Evolutionary conservation across 2,797 vertebrate species (phyloP).

Genomic region (Hoplostethus mediterraneus): DNA sequence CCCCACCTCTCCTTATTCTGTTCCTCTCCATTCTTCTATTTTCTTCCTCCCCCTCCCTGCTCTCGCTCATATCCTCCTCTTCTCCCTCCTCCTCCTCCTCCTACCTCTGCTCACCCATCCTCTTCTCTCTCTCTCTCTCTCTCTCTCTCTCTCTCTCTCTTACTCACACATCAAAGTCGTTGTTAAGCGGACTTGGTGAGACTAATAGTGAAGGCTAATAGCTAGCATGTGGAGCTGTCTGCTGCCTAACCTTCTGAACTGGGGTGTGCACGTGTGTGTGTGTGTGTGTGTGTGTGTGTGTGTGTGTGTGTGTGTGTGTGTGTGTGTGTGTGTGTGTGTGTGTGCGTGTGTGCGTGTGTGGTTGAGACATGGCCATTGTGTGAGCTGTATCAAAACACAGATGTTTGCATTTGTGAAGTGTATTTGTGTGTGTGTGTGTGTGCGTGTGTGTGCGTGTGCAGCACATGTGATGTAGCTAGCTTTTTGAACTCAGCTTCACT

Average conservation of each 20-base stretch:
- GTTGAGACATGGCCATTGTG: neutral
- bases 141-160: slow-evolving; percentile 20
- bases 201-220: slow-evolving; percentile 69
- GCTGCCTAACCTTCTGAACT: slow-evolving; percentile 36
- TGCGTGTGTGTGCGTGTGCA: neutral
- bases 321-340: neutral
- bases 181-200: slow-evolving; percentile 67
- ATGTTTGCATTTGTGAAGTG: neutral
- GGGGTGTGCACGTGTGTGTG: slow-evolving; percentile 15
- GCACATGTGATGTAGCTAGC: slow-evolving; percentile 6
- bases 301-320: slow-evolving; percentile 7
- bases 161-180: slow-evolving; percentile 62
- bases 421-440: neutral
- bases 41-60: neutral
- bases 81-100: neutral
- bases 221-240: slow-evolving; percentile 58
- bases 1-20: no score
- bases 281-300: slow-evolving; percentile 5
- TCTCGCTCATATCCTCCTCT: neutral
- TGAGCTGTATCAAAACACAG: neutral
- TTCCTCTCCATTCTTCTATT: no score
- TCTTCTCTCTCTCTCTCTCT: neutral
- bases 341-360: neutral
- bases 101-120: neutral
- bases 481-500: slow-evolving; percentile 34